These are phyloP conservation scores for Pionites leucogaster DNA, from an alignment of 2,113 vertebrate species.

Conservation along the genomic window DNA sequence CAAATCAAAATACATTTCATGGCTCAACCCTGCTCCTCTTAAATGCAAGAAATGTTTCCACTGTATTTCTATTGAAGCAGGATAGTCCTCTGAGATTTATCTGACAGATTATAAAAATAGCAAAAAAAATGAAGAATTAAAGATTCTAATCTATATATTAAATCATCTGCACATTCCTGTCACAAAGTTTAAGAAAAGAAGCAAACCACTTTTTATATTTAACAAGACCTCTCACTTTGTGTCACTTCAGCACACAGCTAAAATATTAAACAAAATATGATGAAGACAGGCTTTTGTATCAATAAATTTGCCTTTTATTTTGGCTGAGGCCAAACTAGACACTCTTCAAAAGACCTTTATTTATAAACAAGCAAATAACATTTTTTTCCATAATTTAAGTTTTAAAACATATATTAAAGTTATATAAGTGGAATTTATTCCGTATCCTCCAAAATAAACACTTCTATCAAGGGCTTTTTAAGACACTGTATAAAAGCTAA, in stretches of 20 bases:
- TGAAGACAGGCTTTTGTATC: slow-evolving; percentile 55
- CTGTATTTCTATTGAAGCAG: slow-evolving; percentile 4
- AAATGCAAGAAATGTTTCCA: neutral
- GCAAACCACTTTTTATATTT: slow-evolving; percentile 57
- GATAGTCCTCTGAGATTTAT: slow-evolving; percentile 36
- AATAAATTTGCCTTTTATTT: slow-evolving; percentile 64
- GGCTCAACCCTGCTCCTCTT: slow-evolving; percentile 32
- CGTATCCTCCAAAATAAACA: slow-evolving; percentile 79
- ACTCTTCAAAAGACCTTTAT: slow-evolving; percentile 66
- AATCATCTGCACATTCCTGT: slow-evolving; percentile 73
- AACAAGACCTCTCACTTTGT: slow-evolving; percentile 57
- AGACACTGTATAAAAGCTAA: slow-evolving; percentile 76
- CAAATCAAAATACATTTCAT: neutral
- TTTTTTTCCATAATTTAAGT: slow-evolving; percentile 69
- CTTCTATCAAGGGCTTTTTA: slow-evolving; percentile 69
- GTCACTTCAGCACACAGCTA: slow-evolving; percentile 52
- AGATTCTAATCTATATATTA: slow-evolving; percentile 75
- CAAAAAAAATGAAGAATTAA: slow-evolving; percentile 25
- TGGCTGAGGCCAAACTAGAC: slow-evolving; percentile 67
- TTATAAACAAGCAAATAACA: slow-evolving; percentile 68
- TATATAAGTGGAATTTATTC: slow-evolving; percentile 71
- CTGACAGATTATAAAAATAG: slow-evolving; percentile 55
- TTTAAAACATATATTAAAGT: slow-evolving; percentile 76
- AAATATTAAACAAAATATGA: slow-evolving; percentile 56
- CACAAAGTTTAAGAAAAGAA: slow-evolving; percentile 66